Percentiles rank a stretch among this genome's conserved stretches.
phyloP scores from a whole-genome alignment of 1,140 invertebrate genomes.

The Drosophila insularis region DNA sequence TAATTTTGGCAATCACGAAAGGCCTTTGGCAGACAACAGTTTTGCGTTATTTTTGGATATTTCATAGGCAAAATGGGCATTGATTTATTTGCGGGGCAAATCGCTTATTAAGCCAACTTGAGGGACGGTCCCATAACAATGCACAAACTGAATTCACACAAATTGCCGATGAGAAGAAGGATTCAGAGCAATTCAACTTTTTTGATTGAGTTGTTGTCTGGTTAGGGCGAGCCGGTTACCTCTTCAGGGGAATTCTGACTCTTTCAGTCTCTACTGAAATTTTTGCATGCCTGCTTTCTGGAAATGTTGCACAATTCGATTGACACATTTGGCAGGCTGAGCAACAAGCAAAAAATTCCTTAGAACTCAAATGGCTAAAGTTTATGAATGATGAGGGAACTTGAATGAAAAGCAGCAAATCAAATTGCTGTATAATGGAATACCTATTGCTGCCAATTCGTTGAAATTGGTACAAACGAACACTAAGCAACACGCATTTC shows the following conservation, averaged over 20 bases:
- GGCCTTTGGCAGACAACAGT: constrained; percentile 27
- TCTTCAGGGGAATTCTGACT: too few relatives aligned
- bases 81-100: constrained; percentile 42
- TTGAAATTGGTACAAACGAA: background rate
- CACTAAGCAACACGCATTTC: background rate
- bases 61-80: constrained; percentile 29
- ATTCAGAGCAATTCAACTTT: constrained; percentile 40
- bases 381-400: background rate
- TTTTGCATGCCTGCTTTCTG: background rate
- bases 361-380: background rate
- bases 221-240: background rate
- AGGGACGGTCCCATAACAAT: constrained; percentile 29
- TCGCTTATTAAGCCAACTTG: constrained; percentile 31
- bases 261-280: background rate
- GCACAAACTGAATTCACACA: constrained; percentile 29
- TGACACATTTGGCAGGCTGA: constrained; percentile 26
- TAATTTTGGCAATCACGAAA: constrained; percentile 37
- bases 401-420: background rate
- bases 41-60: constrained; percentile 39
- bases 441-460: background rate
- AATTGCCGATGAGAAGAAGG: constrained; percentile 39
- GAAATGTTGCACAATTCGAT: constrained; percentile 27
- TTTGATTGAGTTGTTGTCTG: constrained; percentile 34
- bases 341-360: constrained; percentile 1
- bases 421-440: constrained; percentile 1